Percentiles rank a stretch among this genome's conserved stretches.
phyloP scores from a whole-genome alignment of 2,888 invertebrate species.

The Cantharis rustica region DNA sequence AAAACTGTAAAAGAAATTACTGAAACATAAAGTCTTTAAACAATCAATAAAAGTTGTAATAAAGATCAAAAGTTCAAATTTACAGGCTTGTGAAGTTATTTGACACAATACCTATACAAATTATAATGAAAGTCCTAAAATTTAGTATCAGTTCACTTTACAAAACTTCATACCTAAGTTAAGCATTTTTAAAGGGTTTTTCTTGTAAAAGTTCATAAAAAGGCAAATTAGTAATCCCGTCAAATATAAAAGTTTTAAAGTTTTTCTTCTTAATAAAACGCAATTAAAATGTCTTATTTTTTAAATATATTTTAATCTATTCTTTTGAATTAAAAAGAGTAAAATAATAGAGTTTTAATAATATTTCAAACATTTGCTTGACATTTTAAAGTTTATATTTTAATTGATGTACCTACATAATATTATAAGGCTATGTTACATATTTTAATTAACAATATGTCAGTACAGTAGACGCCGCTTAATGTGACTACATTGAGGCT shows the following conservation, averaged over 20 bases:
- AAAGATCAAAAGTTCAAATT: not conserved
- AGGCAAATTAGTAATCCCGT: not conserved
- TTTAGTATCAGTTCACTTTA: not conserved
- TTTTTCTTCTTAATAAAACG: not conserved
- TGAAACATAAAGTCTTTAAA: not conserved
- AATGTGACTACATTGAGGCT: too few species aligned
- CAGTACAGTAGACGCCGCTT: too few species aligned
- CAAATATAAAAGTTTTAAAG: not conserved
- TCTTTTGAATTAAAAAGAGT: not conserved
- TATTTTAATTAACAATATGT: too few species aligned
- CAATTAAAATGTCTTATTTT: not conserved
- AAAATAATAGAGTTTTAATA: not conserved
- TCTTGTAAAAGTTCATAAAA: conserved; percentile 1
- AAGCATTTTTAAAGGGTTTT: not conserved
- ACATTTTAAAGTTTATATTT: not conserved
- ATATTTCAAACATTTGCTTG: not conserved
- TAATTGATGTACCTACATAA: too few species aligned
- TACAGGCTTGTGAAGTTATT: not conserved
- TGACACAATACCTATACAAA: not conserved
- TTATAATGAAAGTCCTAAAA: not conserved
- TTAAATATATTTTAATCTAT: not conserved
- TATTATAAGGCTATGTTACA: too few species aligned
- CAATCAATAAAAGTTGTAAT: not conserved
- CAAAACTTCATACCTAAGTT: not conserved
- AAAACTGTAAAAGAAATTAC: not conserved